Base-by-base conservation (phyloP, 1,140 invertebrate genomes). In the Whitmania pigra region DNA sequence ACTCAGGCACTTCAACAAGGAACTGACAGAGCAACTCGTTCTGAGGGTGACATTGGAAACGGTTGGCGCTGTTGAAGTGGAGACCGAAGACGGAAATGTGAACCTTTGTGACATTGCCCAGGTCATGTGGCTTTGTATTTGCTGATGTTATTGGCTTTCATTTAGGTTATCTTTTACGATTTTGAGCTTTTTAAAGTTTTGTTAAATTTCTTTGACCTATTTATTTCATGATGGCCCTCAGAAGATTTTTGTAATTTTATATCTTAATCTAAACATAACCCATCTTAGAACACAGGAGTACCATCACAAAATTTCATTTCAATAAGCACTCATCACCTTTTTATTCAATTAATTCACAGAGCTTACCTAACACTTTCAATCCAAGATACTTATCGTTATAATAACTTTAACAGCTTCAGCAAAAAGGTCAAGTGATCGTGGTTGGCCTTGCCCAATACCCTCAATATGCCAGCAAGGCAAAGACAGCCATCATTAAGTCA, bases 101-200 rank as follows among this genome's bases (percentile, higher is more conserved):
- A 86, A 88, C 29, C 79, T 97, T 60, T 90, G 93, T 82, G 91
- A 95, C 79, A 79, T 96, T 20, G 91, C 89, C n/a, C 90, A 94
- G 81, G 88, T 96, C 67, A 85, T 87, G 3, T 5, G 29, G 29
- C 22, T n/a, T 63, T 13, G 11, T 63, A 25, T 63, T 63, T 18
- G 57, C 29, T 63, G 20, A n/a, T 25, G 43, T 17, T 17, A 17
- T 11, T 49, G 5, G 15, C 15, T 49, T 49, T 49, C 15, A 17
- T 49, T 15, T 15, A 17, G 43, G 2, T 17, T 49, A 49, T 49
- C n/a, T n/a, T 49, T 49, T 49, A 13, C 9, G 15, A 15, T 49
- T 17, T 49, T 49, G 43, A 49, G 15, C 11, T 49, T 36, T 6
- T 36, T 36, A 36, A 6, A 6, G 6, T 36, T 36, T 36, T 36